Evolutionary conservation across 2,888 invertebrate genomes (phyloP), one percentile per base, ranked within the genome.

Genomic region (Xylota sylvarum): DNA sequence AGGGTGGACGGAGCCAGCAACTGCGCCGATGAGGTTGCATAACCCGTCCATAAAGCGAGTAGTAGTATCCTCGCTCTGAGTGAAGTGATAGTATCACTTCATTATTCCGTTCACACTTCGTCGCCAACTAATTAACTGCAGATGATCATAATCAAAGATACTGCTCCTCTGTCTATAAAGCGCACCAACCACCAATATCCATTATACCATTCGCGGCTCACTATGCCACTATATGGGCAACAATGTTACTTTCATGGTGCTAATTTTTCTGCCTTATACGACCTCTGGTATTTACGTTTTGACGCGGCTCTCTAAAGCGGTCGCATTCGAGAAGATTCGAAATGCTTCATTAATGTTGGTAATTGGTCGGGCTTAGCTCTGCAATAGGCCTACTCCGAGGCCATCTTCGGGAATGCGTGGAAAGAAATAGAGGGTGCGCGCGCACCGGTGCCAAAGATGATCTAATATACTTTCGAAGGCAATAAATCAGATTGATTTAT

Each of bases 231-330:
- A 58, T 76, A 85, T 85, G 81, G 85, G 48, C 85, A 85, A 62
- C 76, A 76, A 77, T 80, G 76, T 85, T 81, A 81, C 81, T 80
- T 81, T 85, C 85, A 81, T 81, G 85, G 85, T 85, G 85, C 85
- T 85, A 85, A 85, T 85, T 85, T 85, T 85, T 85, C 80, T 85
- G 76, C 85, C 85, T 85, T 81, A 85, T 85, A 85, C 76, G 81
- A 85, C 81, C 85, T 72, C 37, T 85, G 85, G 85, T 81, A 85
- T 85, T 85, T 85, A 85, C 76, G 85, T 77, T 85, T 74, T 81
- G 65, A 81, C 65, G 85, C 85, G 58, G 81, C 72, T 77, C 60
- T 65, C 56, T 50, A 52, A 52, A 52, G 69, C 14, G 30, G 46
- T 62, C 78, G 30, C 52, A 60, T 48, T 65, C 37, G 62, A 55